Evolutionary conservation across 1,140 invertebrate genomes (phyloP), one percentile per base, ranked within the genome.

Genomic region (Eumeta japonica): DNA sequence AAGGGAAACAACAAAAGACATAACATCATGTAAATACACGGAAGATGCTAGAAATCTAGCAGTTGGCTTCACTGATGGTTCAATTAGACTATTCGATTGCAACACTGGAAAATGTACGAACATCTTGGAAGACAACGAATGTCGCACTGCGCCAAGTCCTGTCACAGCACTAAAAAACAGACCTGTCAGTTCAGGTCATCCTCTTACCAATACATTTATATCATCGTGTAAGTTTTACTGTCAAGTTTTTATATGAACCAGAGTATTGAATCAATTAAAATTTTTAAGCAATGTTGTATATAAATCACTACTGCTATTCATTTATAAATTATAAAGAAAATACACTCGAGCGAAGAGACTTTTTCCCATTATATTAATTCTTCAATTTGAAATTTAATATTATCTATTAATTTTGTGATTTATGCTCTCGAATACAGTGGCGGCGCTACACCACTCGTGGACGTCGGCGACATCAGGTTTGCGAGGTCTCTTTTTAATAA

Each of bases 21-120:
- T 79, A 37, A 63, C 80, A 45, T 81, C 79, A 46, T 62, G 79
- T 37, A 78, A 81, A 63, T 83, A 82, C 48, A 81, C 79, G 11
- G 81, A 83, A 58, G 71, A 76, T 36, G 67, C 56, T 31, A 78
- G 78, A 35, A 71, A 75, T 38, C 49, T 83, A 38, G 80, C 77
- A 27, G 71, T 71, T 17, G 81, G 81, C 28, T 75, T 79, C 37
- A 61, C 74, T 3, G 78, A 83, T 48, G 81, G 81, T 12, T 68
- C 63, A 2, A 64, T 83, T 11, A 60, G 70, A 39, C 46, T 83
- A 16, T 79, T 80, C 45, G 73, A 77, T 46, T 65, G 61, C 28
- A 66, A 49, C 15, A 66, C 62, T 2, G 67, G 67, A 4, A 52
- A 64, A 32, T 71, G 73, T 35, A 50, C 58, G 0, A 55, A 67